These are phyloP conservation scores for Pseudococcus viburni DNA, from an alignment of 2,888 invertebrate genomes.

Conservation along the genomic window DNA sequence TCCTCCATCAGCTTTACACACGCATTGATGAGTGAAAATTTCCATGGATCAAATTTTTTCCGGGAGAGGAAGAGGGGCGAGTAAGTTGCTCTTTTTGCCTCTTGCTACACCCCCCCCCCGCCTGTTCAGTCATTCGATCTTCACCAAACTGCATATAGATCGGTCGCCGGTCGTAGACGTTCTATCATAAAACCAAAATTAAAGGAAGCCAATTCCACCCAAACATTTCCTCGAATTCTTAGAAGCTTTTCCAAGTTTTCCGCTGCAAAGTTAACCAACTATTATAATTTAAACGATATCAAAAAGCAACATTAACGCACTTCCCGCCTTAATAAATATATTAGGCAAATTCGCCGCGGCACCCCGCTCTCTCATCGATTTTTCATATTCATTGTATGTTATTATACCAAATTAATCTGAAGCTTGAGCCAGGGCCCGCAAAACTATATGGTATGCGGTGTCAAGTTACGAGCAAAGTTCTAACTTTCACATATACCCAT, in stretches of 20 bases:
- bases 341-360: neutral
- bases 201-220: constrained; percentile 3
- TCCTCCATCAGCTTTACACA: no score
- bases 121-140: no score
- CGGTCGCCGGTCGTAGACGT: no score
- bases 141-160: no score
- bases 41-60: no score
- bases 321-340: constrained; percentile 29
- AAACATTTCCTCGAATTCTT: constrained; percentile 24
- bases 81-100: no score
- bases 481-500: neutral
- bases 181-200: no score
- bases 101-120: no score
- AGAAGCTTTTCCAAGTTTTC: constrained; percentile 29
- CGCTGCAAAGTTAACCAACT: constrained; percentile 7
- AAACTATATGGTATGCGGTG: neutral
- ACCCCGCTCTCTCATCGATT: neutral
- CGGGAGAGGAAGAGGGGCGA: no score
- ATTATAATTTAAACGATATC: constrained; percentile 22
- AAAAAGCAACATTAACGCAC: constrained; percentile 17
- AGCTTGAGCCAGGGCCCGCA: neutral
- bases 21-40: no score
- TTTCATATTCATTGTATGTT: neutral
- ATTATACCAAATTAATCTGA: neutral
- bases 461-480: neutral